phyloP scores from a whole-genome alignment of 2,888 invertebrate genomes.

The Hymenopus coronatus region DNA sequence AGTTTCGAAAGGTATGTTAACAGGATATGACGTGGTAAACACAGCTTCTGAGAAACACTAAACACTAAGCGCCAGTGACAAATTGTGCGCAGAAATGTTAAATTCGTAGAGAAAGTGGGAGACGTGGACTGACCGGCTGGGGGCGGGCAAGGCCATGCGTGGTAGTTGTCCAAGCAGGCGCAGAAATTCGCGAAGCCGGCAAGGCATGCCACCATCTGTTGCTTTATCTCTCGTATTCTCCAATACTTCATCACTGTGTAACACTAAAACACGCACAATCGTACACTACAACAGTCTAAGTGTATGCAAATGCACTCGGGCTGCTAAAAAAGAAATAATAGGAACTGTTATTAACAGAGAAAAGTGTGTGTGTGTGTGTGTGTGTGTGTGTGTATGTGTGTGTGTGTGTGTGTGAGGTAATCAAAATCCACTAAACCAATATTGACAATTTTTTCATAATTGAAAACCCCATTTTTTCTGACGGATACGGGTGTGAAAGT shows the following conservation, averaged over 20 bases:
- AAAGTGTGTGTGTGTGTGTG: no score
- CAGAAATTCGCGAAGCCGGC: background rate
- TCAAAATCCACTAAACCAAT: no score
- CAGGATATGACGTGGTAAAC: background rate
- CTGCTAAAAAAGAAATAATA: background rate
- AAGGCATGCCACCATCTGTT: background rate
- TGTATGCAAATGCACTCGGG: no score
- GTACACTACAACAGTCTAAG: background rate
- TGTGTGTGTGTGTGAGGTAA: no score
- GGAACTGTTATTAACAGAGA: no score
- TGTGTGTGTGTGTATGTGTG: no score
- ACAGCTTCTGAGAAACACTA: background rate
- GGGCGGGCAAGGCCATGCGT: conserved; percentile 4
- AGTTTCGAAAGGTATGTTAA: background rate
- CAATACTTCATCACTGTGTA: background rate
- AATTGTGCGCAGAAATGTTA: background rate
- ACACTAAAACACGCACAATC: background rate
- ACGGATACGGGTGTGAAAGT: no score
- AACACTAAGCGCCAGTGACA: background rate
- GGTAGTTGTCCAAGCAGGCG: background rate
- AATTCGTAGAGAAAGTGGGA: background rate
- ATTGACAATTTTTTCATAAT: no score
- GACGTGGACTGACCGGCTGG: background rate
- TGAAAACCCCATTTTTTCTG: no score
- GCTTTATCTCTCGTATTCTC: background rate